Evolutionary conservation across 2,888 invertebrate genomes (phyloP), one percentile per base, ranked within the genome.

Genomic region (Agrotis clavis): DNA sequence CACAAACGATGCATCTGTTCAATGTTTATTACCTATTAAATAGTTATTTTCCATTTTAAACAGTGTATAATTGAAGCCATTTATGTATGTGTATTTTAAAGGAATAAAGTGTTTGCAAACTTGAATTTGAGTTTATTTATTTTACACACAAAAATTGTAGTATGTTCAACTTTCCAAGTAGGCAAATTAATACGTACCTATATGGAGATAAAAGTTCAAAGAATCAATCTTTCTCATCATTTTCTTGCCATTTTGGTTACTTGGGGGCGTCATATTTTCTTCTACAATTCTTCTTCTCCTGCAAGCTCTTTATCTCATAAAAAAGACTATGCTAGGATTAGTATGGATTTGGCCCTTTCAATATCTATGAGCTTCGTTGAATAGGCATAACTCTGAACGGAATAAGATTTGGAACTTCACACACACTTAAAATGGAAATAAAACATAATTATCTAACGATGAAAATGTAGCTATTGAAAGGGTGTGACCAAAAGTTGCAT

Each of bases 71-170:
- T 74, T 82, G 68, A 79, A 74, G 71, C 63, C 74, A 78, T 79
- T 70, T 69, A 79, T 82, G 76, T 80, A 81, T 82, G 76, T 80
- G 80, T 78, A 68, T 78, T 77, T 85, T 80, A 81, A 77, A 78
- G 75, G 87, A 87, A 85, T 90, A 87, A 88, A 90, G 86, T 88
- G 88, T 88, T 89, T 86, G 87, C 85, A 88, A 88, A 87, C 76
- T 76, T 70, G 59, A 19, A 50, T 61, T 1, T 56, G 62, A 71
- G 47, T 74, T 83, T 77, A 62, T 77, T 82, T 64, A 80, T 47
- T 63, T 13, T 16, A 16, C 9, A 41, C 41, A 41, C n/a, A n/a
- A n/a, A 41, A 41, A 41, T 41, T 11, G 7, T 35, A 35, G 35
- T 30, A 25, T 2, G 18, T 19, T 7, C 1, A 25, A 61, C 16